phyloP scores from a whole-genome alignment of 2,888 invertebrate species.

The Tricholauxania praeusta region DNA sequence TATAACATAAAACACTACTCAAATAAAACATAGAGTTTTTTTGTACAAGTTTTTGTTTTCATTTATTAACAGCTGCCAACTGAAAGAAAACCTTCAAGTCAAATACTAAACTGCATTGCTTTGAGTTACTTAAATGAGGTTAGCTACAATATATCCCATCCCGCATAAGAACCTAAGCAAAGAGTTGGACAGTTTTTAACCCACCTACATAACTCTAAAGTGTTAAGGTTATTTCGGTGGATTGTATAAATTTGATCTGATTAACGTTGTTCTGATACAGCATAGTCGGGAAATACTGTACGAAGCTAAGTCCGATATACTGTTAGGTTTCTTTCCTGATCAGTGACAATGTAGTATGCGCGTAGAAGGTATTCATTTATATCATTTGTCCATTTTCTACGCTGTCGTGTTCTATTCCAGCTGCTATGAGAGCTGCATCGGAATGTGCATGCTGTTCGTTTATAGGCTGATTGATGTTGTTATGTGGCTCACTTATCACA shows the following conservation, averaged over 20 bases:
- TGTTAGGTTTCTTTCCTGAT: constrained; percentile 31
- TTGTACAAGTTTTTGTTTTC: too few species aligned
- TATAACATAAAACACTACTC: too few species aligned
- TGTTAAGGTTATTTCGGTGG: too few species aligned
- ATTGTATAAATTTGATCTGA: constrained; percentile 5
- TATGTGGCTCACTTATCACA: constrained; percentile 36
- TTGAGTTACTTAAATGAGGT: too few species aligned
- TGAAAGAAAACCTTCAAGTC: too few species aligned
- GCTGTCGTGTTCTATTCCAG: constrained; percentile 37
- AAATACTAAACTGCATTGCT: too few species aligned
- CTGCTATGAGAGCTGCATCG: constrained; percentile 37
- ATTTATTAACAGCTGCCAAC: too few species aligned
- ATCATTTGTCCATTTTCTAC: constrained; percentile 37
- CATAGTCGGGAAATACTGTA: constrained; percentile 31
- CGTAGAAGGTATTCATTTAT: constrained; percentile 31
- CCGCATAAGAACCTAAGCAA: too few species aligned
- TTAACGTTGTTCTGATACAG: constrained; percentile 31
- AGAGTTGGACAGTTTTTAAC: too few species aligned
- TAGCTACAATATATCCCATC: too few species aligned
- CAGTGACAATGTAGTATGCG: constrained; percentile 34
- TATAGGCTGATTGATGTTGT: constrained; percentile 26
- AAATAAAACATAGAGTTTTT: too few species aligned
- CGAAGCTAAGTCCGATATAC: constrained; percentile 34
- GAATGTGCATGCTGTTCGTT: constrained; percentile 38
- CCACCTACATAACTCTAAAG: too few species aligned